Evolutionary conservation across 2,888 invertebrate species (phyloP), one percentile per base, ranked within the genome.

Genomic region (Buathra laborator): DNA sequence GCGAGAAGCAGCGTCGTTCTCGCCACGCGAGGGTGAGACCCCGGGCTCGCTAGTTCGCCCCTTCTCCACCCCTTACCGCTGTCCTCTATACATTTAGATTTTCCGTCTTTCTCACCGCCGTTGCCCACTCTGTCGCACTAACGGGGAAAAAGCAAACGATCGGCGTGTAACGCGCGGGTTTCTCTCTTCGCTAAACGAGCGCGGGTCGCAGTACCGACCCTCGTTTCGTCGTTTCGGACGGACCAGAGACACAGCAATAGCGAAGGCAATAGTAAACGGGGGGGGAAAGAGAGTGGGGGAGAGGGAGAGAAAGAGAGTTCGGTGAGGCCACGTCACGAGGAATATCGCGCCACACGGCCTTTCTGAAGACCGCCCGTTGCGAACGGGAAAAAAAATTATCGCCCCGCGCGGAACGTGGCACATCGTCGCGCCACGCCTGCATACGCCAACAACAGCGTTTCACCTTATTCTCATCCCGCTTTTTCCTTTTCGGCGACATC

Each of bases 381-480:
- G 81, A 74, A 48, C 68, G 68, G 74, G 68, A 74, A 84, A 77
- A 77, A 84, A 81, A 37, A 84, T 84, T 81, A 84, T 84, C 84
- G 81, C 64, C 64, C 32, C 48, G 56, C 66, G 72, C 37, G 56
- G 56, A 66, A 75, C 79, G 75, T 46, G 64, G 37, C 67, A 72
- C 72, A 74, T 77, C 48, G 53, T 74, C 72, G 64, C 46, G 68
- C 81, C 84, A 84, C 81, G 81, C 81, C 77, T 81, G 74, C 74
- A 74, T 75, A 46, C 53, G 79, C 53, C 64, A 67, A 51, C 24
- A 29, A n/a, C 68, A 14, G 53, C 56, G 43, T 74, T 78, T 37
- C 59, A 48, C 72, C 53, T 67, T 43, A 3, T 53, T 32, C 37
- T 72, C 53, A 46, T 56, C 56, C 72, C 53, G n/a, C 3, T 12